Base-by-base conservation (phyloP, 2,797 vertebrate species). In the Benthosema pterotum region DNA sequence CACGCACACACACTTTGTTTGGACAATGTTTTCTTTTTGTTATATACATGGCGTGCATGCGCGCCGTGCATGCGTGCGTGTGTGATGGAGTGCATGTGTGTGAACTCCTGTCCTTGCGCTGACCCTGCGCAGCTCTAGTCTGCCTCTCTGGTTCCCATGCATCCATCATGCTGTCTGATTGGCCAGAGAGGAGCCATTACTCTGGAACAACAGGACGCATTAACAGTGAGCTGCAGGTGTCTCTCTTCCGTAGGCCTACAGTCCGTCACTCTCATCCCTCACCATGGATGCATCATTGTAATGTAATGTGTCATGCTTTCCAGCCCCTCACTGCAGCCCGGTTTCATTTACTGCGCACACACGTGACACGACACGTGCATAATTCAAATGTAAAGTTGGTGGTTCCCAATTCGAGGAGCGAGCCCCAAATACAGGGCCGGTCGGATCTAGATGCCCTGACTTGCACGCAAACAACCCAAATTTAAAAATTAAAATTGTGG, bases 131-230 rank as follows among this genome's bases (percentile, higher is more conserved):
- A 81, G 78, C 78, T 82, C 57, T 57, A 71, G 77, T 70, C 79
- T 82, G 69, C 79, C 80, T 85, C 77, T 63, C 51, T 69, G 59
- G 72, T 69, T 86, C 78, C 74, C 71, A 69, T 79, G 75, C 82
- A 90, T 88, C 84, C 82, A 88, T 87, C 89, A 87, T 69, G 76
- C 74, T 86, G 85, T 88, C 87, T 75, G 83, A 80, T 67, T 69
- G 57, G 65, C 52, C 57, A 57, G 68, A 81, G 77, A 83, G 65
- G 77, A 79, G 16, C 79, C 79, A 88, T 88, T 87, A 88, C 75
- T 86, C 77, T 64, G 74, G 74, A 78, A 81, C 72, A 80, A 68
- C 75, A 77, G 69, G 63, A 72, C 52, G 57, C 82, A 75, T 78
- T 72, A 75, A 64, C 63, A 13, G 60, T 53, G 75, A 85, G 78